These are phyloP conservation scores for Hyalella azteca DNA, from an alignment of 2,888 invertebrate species.

Conservation along the genomic window DNA sequence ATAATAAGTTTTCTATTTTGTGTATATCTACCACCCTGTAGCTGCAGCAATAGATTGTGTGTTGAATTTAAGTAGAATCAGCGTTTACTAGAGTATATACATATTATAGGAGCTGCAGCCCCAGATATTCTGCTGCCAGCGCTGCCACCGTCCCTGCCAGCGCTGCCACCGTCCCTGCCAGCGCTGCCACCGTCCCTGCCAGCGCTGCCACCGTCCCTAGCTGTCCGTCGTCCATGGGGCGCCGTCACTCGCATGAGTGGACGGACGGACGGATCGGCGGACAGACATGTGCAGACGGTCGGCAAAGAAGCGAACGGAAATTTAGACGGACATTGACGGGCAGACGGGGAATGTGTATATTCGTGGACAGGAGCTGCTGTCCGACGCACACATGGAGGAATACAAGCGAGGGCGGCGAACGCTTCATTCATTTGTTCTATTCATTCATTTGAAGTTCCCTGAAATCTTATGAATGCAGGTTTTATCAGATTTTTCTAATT, in stretches of 20 bases:
- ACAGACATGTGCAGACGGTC: constrained; percentile 4
- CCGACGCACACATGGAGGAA: no score
- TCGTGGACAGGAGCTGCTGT: no score
- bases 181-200: background rate
- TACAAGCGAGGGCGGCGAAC: no score
- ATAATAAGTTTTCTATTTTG: no score
- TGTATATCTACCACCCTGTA: no score
- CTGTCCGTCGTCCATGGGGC: background rate
- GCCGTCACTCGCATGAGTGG: background rate
- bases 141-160: background rate
- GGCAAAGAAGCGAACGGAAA: background rate
- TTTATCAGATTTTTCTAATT: no score
- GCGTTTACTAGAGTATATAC: no score
- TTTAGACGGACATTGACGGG: constrained; percentile 23
- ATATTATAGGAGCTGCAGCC: background rate
- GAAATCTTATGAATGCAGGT: no score
- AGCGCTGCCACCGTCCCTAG: background rate
- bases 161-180: background rate
- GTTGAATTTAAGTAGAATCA: no score
- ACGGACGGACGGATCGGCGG: constrained; percentile 7
- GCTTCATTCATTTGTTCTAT: no score
- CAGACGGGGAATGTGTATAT: background rate
- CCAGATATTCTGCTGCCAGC: background rate
- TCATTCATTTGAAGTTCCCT: no score
- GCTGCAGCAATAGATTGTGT: no score